These are phyloP conservation scores for Chunga burmeisteri DNA, from an alignment of 2,113 vertebrate species.

Conservation along the genomic window DNA sequence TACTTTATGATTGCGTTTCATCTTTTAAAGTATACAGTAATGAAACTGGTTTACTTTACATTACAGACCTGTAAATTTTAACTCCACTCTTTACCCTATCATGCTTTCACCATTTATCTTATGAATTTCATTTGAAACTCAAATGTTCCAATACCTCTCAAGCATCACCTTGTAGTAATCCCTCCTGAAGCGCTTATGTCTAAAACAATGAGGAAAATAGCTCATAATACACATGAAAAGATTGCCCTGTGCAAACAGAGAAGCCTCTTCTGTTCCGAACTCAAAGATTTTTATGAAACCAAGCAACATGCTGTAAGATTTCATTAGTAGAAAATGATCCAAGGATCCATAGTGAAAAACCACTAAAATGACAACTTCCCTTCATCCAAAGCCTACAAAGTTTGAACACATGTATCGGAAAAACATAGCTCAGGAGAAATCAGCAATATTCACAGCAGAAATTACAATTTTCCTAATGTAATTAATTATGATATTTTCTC, in stretches of 20 bases:
- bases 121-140: not conserved
- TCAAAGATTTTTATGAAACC: not conserved
- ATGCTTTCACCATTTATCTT: not conserved
- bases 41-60: not conserved
- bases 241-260: not conserved
- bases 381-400: not conserved
- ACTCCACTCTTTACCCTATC: not conserved
- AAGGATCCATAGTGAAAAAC: not conserved
- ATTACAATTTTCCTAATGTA: not conserved
- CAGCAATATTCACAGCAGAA: not conserved
- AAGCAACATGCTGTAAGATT: not conserved
- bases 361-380: not conserved
- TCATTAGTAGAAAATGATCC: not conserved
- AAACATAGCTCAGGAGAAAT: not conserved
- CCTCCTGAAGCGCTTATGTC: not conserved
- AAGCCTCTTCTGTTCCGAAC: not conserved
- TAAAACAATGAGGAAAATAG: not conserved
- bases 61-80: not conserved
- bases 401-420: not conserved
- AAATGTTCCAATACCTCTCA: not conserved
- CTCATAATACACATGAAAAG: not conserved
- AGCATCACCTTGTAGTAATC: not conserved
- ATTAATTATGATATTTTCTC: not conserved
- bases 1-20: not conserved
- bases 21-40: not conserved